Evolutionary conservation across 2,888 invertebrate species (phyloP).

Genomic region (Pandemis corylana): DNA sequence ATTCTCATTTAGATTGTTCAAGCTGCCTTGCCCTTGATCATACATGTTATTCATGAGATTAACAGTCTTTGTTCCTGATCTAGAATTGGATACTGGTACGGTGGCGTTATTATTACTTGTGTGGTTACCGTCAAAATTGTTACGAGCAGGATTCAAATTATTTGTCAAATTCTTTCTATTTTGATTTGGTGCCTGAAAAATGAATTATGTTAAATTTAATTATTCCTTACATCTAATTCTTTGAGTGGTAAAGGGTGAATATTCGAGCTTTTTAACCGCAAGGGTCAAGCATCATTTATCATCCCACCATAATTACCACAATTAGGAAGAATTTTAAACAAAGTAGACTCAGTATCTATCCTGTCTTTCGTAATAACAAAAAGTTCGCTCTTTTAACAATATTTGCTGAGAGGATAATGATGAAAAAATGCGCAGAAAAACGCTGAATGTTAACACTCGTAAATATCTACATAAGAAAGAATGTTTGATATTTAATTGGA

Average conservation of each 20-base stretch:
- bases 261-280: too few species aligned
- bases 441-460: too few species aligned
- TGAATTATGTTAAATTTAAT: neutral
- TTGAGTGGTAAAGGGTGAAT: neutral
- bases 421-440: too few species aligned
- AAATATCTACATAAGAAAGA: neutral
- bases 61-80: constrained; percentile 73
- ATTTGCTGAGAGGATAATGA: too few species aligned
- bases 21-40: constrained; percentile 74
- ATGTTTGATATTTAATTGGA: neutral
- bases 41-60: constrained; percentile 82
- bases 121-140: constrained; percentile 73
- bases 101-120: constrained; percentile 72
- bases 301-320: too few species aligned
- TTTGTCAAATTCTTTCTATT: constrained; percentile 79
- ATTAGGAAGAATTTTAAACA: too few species aligned
- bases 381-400: too few species aligned
- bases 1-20: constrained; percentile 75
- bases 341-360: too few species aligned
- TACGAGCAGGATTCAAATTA: constrained; percentile 75
- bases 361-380: too few species aligned
- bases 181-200: constrained; percentile 71
- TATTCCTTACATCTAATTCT: neutral
- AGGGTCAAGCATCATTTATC: too few species aligned
- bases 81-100: constrained; percentile 64